Percentiles rank a stretch among this genome's conserved stretches.
Conservation (phyloP, 2,888 invertebrate species). For the Epirrita christyi region DNA sequence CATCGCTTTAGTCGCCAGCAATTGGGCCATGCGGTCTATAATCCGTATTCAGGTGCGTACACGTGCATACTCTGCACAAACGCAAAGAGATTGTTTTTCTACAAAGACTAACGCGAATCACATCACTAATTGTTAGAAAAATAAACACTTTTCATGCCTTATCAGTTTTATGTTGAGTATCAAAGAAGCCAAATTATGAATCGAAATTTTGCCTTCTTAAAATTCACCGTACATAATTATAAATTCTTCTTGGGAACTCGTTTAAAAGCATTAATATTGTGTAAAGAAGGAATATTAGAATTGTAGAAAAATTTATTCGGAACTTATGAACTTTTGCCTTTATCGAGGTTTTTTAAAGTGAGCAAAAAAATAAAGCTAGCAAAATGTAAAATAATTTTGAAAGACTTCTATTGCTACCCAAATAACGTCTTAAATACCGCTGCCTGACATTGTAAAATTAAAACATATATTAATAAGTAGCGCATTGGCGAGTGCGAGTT, state of each 20-base stretch:
- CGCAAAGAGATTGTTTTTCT: not conserved
- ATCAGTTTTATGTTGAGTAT: slow-evolving; percentile 3
- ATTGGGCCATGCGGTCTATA: not conserved
- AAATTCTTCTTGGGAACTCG: slow-evolving; percentile 13
- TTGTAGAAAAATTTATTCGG: not conserved
- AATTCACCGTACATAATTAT: slow-evolving; percentile 11
- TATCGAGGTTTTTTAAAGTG: too few species aligned
- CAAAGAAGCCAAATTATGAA: not conserved
- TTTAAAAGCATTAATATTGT: slow-evolving; percentile 14
- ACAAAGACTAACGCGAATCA: too few species aligned
- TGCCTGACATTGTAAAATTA: too few species aligned
- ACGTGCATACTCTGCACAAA: not conserved
- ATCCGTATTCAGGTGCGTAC: not conserved
- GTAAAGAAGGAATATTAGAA: slow-evolving; percentile 18
- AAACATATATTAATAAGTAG: too few species aligned
- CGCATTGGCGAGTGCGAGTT: too few species aligned
- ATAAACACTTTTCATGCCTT: not conserved
- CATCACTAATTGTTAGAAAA: not conserved
- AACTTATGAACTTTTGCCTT: too few species aligned
- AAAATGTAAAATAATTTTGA: too few species aligned
- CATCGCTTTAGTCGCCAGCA: not conserved
- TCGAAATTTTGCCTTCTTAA: slow-evolving; percentile 6
- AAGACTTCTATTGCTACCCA: too few species aligned
- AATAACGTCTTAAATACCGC: too few species aligned
- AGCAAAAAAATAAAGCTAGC: too few species aligned